phyloP scores from a whole-genome alignment of 2,113 vertebrate species.

The Nesoenas mayeri region DNA sequence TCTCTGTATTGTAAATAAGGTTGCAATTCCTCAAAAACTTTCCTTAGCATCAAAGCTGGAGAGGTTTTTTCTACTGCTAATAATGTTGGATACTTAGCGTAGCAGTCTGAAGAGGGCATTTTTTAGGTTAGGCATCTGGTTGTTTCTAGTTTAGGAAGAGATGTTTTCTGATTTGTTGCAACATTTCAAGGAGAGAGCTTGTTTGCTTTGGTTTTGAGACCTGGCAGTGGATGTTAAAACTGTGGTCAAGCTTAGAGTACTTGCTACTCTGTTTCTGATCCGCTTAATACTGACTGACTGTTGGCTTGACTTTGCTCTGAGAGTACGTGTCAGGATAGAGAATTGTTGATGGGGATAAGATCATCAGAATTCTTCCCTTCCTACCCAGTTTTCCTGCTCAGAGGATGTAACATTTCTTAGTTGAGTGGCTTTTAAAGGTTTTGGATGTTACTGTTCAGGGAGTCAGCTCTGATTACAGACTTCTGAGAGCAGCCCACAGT shows the following conservation, averaged over 20 bases:
- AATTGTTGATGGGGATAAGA: not conserved
- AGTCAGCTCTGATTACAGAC: not conserved
- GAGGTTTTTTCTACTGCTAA: not conserved
- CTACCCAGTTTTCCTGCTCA: not conserved
- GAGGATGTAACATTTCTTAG: not conserved
- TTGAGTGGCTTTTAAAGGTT: not conserved
- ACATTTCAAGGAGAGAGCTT: not conserved
- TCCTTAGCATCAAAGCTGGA: not conserved
- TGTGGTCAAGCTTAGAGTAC: not conserved
- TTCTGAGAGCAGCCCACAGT: not conserved
- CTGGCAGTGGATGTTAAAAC: not conserved
- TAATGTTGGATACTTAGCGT: not conserved
- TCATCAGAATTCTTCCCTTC: not conserved
- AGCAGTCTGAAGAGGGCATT: not conserved
- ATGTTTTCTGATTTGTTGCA: not conserved
- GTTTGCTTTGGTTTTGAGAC: not conserved
- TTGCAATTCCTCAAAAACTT: not conserved
- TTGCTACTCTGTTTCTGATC: not conserved
- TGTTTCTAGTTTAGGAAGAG: not conserved
- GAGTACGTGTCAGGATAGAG: not conserved
- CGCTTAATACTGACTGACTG: not conserved
- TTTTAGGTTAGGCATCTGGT: not conserved
- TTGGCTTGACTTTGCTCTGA: not conserved
- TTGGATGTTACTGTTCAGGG: not conserved
- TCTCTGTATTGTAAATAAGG: not conserved